phyloP scores from a whole-genome alignment of 2,888 invertebrate species.

The Mesorhabditis sp. region DNA sequence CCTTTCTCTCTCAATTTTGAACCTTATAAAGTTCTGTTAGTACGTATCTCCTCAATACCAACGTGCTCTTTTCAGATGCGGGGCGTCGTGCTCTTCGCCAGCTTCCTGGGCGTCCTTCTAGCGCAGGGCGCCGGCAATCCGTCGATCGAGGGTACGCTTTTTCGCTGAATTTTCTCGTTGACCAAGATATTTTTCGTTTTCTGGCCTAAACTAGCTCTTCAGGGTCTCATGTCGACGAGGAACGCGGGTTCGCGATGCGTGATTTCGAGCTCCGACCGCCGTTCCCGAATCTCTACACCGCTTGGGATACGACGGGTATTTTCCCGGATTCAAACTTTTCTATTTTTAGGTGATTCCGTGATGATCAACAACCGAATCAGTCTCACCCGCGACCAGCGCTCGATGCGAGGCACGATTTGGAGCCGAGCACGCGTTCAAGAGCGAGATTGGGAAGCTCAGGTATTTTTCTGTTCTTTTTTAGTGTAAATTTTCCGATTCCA shows the following conservation, averaged over 20 bases:
- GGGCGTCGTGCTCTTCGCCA: no score
- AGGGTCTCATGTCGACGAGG: slow-evolving; percentile 5
- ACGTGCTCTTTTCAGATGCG: no score
- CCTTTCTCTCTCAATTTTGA: no score
- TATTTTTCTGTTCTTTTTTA: background rate
- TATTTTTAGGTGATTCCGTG: background rate
- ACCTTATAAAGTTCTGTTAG: no score
- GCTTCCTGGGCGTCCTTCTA: no score
- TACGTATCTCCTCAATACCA: no score
- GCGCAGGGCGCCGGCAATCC: background rate
- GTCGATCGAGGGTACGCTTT: background rate
- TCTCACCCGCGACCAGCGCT: background rate
- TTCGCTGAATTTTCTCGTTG: background rate
- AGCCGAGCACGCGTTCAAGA: slow-evolving; percentile 2
- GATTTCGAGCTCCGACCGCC: slow-evolving; percentile 5
- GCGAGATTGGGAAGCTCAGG: slow-evolving; percentile 3
- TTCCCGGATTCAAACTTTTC: no score
- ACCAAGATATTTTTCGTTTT: background rate
- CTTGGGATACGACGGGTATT: background rate
- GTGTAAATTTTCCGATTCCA: background rate
- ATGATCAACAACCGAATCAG: slow-evolving; percentile 6
- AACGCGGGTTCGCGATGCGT: background rate
- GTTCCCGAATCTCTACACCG: slow-evolving; percentile 1
- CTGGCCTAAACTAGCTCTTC: background rate
- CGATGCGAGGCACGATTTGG: slow-evolving; percentile 1